Evolutionary conservation across 2,888 invertebrate genomes (phyloP).

Genomic region (Chrysolina oricalcia): DNA sequence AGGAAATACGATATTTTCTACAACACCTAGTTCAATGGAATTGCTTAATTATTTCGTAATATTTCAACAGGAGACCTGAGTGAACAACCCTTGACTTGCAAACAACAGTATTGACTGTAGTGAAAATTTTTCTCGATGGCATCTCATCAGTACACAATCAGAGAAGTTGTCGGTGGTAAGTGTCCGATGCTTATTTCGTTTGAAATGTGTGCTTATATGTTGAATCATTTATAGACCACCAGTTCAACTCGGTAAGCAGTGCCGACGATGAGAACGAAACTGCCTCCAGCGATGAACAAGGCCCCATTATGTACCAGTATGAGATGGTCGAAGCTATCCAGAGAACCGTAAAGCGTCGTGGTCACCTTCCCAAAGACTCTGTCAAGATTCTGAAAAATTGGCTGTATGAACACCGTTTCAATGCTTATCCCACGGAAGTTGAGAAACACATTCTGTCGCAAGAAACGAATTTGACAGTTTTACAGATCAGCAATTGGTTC

Average conservation of each 20-base stretch:
- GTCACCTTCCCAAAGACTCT: slow-evolving; percentile 70
- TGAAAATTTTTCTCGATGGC: slow-evolving; percentile 36
- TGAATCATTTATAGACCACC: slow-evolving; percentile 49
- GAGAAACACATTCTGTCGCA: slow-evolving; percentile 70
- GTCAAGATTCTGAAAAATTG: slow-evolving; percentile 70
- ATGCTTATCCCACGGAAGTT: slow-evolving; percentile 71
- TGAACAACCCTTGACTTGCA: neutral
- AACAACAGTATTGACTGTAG: neutral
- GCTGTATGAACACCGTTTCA: slow-evolving; percentile 70
- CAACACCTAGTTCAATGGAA: neutral
- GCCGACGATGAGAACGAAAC: slow-evolving; percentile 64
- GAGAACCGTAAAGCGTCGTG: slow-evolving; percentile 64
- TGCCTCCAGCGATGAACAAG: slow-evolving; percentile 62
- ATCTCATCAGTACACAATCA: slow-evolving; percentile 46
- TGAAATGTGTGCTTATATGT: neutral
- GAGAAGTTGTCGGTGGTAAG: slow-evolving; percentile 46
- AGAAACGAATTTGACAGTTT: slow-evolving; percentile 69
- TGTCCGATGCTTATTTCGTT: too few species aligned
- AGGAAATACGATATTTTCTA: slow-evolving; percentile 14
- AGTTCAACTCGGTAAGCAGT: slow-evolving; percentile 63
- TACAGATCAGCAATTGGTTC: slow-evolving; percentile 72
- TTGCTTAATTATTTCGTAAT: slow-evolving; percentile 27
- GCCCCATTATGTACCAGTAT: slow-evolving; percentile 61
- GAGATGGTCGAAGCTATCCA: slow-evolving; percentile 56
- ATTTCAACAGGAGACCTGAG: slow-evolving; percentile 27